These are phyloP conservation scores for Girardinus metallicus DNA, from an alignment of 2,797 vertebrate species.

Conservation along the genomic window DNA sequence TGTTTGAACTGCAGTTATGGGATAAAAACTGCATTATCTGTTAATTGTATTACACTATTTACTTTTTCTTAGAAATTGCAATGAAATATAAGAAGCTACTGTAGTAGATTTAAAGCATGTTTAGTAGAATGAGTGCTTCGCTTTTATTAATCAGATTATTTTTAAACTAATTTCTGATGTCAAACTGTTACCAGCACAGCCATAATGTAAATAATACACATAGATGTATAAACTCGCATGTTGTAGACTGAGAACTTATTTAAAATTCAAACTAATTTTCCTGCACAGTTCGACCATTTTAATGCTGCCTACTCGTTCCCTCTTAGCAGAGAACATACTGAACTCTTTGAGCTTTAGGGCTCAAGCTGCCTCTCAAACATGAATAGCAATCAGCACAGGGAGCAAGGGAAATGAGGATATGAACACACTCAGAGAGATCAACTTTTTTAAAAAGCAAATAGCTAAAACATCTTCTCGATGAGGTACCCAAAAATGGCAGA, in stretches of 20 bases:
- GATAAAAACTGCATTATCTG: background rate
- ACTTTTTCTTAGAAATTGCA: background rate
- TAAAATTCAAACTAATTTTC: slow-evolving; percentile 22
- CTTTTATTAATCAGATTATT: background rate
- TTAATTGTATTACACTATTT: background rate
- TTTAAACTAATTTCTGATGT: background rate
- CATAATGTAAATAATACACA: background rate
- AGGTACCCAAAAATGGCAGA: slow-evolving; percentile 20
- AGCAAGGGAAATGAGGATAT: slow-evolving; percentile 43
- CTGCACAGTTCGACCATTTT: slow-evolving; percentile 25
- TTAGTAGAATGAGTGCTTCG: background rate
- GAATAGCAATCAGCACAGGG: slow-evolving; percentile 68
- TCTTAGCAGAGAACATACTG: slow-evolving; percentile 43
- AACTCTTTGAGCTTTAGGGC: slow-evolving; percentile 62
- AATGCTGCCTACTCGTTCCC: slow-evolving; percentile 22
- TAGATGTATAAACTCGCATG: background rate
- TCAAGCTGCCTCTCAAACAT: slow-evolving; percentile 56
- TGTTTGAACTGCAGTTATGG: background rate
- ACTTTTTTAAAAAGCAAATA: slow-evolving; percentile 21
- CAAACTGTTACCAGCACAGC: background rate
- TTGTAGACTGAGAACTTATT: background rate
- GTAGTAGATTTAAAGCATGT: background rate
- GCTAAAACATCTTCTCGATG: slow-evolving; percentile 30
- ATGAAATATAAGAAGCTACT: background rate
- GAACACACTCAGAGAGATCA: slow-evolving; percentile 22